phyloP scores from a whole-genome alignment of 2,888 invertebrate species.

The Scaptomyza parva region DNA sequence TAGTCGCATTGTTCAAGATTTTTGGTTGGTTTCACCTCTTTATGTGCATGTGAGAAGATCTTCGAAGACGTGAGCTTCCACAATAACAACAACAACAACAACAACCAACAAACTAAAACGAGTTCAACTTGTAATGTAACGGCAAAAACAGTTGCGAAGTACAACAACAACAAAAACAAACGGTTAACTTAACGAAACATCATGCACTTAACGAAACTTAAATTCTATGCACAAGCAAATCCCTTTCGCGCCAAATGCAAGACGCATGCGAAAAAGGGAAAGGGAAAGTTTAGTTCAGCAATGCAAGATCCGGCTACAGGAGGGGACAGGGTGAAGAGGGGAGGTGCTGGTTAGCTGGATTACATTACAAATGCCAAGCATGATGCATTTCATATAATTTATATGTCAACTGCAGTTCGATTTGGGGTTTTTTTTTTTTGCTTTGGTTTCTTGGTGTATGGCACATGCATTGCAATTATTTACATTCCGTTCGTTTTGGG shows the following conservation, averaged over 20 bases:
- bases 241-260: conserved; percentile 22
- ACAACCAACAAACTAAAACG: conserved; percentile 33
- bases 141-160: conserved; percentile 57
- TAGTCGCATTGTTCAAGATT: conserved; percentile 56
- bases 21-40: conserved; percentile 57
- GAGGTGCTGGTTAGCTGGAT: conserved; percentile 21
- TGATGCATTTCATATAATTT: conserved; percentile 40
- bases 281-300: conserved; percentile 46
- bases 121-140: conserved; percentile 64
- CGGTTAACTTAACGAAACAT: neutral
- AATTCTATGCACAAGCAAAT: conserved; percentile 47
- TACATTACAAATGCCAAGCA: conserved; percentile 69
- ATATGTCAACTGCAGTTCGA: conserved; percentile 68
- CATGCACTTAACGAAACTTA: conserved; percentile 14
- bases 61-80: conserved; percentile 21
- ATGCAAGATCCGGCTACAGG: conserved; percentile 11
- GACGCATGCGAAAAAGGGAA: conserved; percentile 40
- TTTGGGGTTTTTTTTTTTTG: too few relatives aligned
- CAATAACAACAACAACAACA: neutral
- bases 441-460: conserved; percentile 40
- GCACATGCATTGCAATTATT: conserved; percentile 62
- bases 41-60: conserved; percentile 35
- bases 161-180: conserved; percentile 6
- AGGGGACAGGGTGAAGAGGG: neutral
- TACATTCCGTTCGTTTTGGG: conserved; percentile 31